Percentiles rank a stretch among this genome's conserved stretches.
phyloP scores from a whole-genome alignment of 2,797 vertebrate genomes.

The Hoplostethus mediterraneus region DNA sequence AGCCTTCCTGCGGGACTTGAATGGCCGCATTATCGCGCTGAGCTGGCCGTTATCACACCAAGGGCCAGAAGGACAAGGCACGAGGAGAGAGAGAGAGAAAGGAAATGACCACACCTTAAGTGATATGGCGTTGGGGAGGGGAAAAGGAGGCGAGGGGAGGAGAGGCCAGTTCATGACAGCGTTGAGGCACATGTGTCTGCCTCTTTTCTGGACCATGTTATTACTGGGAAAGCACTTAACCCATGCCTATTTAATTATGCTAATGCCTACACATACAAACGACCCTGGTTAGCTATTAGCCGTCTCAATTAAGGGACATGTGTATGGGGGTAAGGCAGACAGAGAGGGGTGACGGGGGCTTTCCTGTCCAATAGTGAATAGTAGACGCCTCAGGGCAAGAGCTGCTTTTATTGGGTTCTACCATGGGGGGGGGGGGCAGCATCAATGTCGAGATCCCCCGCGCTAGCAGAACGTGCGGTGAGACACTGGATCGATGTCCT shows the following conservation, averaged over 20 bases:
- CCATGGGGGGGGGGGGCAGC: background rate
- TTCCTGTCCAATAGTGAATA: constrained; percentile 56
- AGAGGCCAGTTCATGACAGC: constrained; percentile 8
- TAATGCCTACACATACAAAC: constrained; percentile 78
- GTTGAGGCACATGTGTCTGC: constrained; percentile 6
- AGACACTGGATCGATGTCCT: constrained; percentile 58
- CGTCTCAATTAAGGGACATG: constrained; percentile 70
- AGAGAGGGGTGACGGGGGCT: constrained; percentile 33
- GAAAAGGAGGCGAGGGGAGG: background rate
- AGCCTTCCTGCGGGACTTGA: background rate
- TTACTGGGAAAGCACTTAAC: constrained; percentile 76
- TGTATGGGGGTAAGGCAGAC: constrained; percentile 44
- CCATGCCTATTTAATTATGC: constrained; percentile 81
- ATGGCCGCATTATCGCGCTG: constrained; percentile 23
- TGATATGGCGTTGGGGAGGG: background rate
- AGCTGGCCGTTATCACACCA: constrained; percentile 26
- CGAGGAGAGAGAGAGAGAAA: constrained; percentile 13
- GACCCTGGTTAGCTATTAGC: constrained; percentile 68
- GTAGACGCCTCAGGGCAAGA: constrained; percentile 40
- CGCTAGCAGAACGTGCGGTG: constrained; percentile 30
- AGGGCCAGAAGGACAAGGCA: constrained; percentile 24
- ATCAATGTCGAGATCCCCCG: constrained; percentile 11
- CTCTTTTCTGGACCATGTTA: constrained; percentile 53
- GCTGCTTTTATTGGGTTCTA: constrained; percentile 51
- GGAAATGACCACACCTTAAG: constrained; percentile 35